Evolutionary conservation across 2,888 invertebrate species (phyloP), one percentile per base, ranked within the genome.

Genomic region (Drosophila parthenogenetica): DNA sequence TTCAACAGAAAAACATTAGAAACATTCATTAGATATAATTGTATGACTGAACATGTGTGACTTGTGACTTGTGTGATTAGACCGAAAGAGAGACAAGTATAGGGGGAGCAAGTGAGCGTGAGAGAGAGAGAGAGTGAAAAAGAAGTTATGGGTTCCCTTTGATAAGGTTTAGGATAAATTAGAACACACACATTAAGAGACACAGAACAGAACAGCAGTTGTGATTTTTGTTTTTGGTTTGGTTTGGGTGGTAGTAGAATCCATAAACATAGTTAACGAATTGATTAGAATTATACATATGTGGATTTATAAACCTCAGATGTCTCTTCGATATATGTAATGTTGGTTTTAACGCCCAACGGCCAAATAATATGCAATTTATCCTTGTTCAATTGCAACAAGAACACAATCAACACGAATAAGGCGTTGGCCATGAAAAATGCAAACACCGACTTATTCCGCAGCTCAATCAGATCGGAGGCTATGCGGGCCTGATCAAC

Each of bases 381-480:
- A 94, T 98, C 98, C 95, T 98, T 98, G 94, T 99, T 98, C 93
- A 99, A 95, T 95, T 99, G 99, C 93, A 99, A 96, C 93, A 99
- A 96, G 94, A 99, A 98, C 92, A 99, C 98, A 93, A 98, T 97
- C 94, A 99, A 96, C 93, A 99, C 98, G 95, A 99, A 99, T 92
- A 99, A 95, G 93, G 98, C 97, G 95, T 99, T 99, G 95, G 99
- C 96, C 98, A 99, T 99, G 94, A 99, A 97, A 95, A 99, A 98
- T 92, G 97, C 97, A 93, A 98, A 98, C 91, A 98, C 98, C 91
- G 97, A 97, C 93, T 98, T 98, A 95, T 99, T 99, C 92, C 99
- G 95, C 92, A 99, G 95, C 92, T 98, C 98, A 92, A 97, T 95
- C 93, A 99, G 94, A 93, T 98, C 98, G 90, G 94, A 94, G 91